Conservation (phyloP, 2,113 vertebrate species). For the Macquaria ambigua region DNA sequence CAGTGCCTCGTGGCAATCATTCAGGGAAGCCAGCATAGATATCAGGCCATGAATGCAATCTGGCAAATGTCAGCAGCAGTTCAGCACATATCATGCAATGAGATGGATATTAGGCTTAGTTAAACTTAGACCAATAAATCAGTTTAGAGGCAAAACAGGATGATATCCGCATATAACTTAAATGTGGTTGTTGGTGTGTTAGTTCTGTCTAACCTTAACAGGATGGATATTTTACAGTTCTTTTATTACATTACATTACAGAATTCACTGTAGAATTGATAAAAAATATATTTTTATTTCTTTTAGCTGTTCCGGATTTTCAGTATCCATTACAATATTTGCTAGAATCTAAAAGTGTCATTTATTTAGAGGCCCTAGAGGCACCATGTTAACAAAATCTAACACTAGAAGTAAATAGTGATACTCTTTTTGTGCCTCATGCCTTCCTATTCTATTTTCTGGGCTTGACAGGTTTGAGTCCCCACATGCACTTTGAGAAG, state of each 20-base stretch:
- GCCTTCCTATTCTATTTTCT: not conserved
- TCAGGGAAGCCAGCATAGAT: constrained; percentile 37
- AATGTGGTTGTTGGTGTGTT: not conserved
- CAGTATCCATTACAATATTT: not conserved
- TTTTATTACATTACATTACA: not conserved
- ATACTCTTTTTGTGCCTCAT: not conserved
- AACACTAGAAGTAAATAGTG: not conserved
- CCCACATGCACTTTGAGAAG: not conserved
- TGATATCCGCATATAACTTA: not conserved
- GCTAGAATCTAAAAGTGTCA: not conserved
- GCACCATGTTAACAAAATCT: not conserved
- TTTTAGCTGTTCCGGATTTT: not conserved
- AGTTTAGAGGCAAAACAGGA: not conserved
- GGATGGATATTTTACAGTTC: not conserved
- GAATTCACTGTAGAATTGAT: not conserved
- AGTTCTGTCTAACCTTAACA: not conserved
- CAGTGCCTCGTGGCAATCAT: constrained; percentile 44
- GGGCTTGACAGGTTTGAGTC: not conserved
- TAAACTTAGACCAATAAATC: constrained; percentile 36
- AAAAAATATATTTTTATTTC: not conserved
- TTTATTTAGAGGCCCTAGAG: not conserved
- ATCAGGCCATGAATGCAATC: constrained; percentile 35
- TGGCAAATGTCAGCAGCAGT: constrained; percentile 44
- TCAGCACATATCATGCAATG: constrained; percentile 28
- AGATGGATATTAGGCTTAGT: constrained; percentile 47